Evolutionary conservation across 1,140 invertebrate species (phyloP).

Genomic region (Riptortus pedestris): DNA sequence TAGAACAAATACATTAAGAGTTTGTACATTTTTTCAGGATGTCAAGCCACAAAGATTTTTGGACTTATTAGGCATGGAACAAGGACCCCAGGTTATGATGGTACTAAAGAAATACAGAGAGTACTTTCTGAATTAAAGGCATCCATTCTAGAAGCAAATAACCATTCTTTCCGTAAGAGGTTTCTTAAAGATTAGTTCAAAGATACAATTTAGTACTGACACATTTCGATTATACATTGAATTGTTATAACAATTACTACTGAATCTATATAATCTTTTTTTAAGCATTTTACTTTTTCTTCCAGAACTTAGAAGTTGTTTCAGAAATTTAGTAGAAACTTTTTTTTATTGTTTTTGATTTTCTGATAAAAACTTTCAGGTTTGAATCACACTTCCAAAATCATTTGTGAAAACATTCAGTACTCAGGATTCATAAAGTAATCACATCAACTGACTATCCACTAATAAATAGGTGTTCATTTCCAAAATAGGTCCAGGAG

Average conservation of each 20-base stretch:
- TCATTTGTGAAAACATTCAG: no score
- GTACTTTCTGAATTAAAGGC: background rate
- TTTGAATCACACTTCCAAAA: no score
- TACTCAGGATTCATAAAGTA: no score
- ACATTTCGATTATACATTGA: background rate
- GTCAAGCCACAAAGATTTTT: slow-evolving; percentile 50
- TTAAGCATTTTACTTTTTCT: background rate
- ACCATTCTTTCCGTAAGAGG: no score
- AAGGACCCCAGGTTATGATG: slow-evolving; percentile 47
- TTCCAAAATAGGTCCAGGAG: no score
- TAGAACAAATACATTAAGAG: background rate
- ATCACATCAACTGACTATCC: no score
- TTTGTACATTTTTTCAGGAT: slow-evolving; percentile 40
- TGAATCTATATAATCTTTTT: background rate
- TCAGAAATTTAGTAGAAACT: no score
- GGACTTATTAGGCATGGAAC: slow-evolving; percentile 56
- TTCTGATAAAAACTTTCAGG: no score
- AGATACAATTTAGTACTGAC: background rate
- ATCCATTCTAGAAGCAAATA: no score
- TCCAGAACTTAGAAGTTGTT: slow-evolving; percentile 37
- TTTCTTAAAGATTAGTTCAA: background rate
- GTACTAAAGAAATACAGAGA: slow-evolving; percentile 41
- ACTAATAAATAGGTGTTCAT: no score
- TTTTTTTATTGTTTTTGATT: no score
- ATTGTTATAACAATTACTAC: background rate